Percentiles rank a stretch among this genome's conserved stretches.
phyloP scores from a whole-genome alignment of 2,888 invertebrate species.

The Nowickia ferox region DNA sequence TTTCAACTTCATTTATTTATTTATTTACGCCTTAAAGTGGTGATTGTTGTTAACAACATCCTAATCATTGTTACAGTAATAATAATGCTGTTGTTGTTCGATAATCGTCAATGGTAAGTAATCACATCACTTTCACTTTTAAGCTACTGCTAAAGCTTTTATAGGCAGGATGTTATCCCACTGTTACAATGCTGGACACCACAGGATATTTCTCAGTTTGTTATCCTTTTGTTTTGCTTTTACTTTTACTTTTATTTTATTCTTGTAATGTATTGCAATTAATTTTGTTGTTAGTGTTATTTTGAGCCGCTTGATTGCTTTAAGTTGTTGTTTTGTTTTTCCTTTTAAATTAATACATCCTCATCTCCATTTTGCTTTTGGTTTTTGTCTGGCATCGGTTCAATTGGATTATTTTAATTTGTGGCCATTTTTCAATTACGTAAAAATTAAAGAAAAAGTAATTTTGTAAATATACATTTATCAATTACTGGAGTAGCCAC shows the following conservation, averaged over 20 bases:
- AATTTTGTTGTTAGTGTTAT: conserved; percentile 20
- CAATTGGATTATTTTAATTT: conserved; percentile 58
- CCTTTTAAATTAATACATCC: conserved; percentile 36
- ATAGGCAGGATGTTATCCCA: conserved; percentile 65
- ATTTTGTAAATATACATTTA: conserved; percentile 31
- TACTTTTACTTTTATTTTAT: not conserved
- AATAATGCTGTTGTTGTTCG: conserved; percentile 19
- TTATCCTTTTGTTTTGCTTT: conserved; percentile 29
- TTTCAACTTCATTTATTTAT: conserved; percentile 39
- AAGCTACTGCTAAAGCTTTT: conserved; percentile 54
- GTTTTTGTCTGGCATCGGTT: conserved; percentile 15
- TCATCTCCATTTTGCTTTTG: not conserved
- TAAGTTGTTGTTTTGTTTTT: conserved; percentile 20
- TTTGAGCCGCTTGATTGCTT: not conserved
- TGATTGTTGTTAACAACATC: conserved; percentile 34
- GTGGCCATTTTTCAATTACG: conserved; percentile 61
- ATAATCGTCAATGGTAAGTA: conserved; percentile 35
- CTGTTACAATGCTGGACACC: conserved; percentile 42
- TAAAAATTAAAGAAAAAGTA: conserved; percentile 32
- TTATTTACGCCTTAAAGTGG: conserved; percentile 39
- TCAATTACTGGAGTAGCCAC: conserved; percentile 45
- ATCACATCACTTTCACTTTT: conserved; percentile 64
- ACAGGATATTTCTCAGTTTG: conserved; percentile 60
- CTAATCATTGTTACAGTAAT: conserved; percentile 25
- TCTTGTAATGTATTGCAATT: conserved; percentile 28